phyloP scores from a whole-genome alignment of 2,113 vertebrate species.

The Smithornis capensis region DNA sequence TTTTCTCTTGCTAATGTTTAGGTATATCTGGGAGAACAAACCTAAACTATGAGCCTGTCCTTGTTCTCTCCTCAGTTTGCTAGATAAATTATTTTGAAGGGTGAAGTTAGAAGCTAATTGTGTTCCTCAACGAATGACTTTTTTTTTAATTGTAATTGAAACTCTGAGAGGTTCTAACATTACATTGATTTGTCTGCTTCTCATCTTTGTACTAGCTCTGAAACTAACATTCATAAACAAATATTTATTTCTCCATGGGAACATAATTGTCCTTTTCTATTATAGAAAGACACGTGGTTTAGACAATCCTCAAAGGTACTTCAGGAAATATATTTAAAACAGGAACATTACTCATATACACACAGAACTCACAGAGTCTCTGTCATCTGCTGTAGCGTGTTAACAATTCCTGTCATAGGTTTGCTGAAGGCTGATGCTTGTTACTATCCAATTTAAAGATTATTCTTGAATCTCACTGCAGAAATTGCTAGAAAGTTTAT shows the following conservation, averaged over 20 bases:
- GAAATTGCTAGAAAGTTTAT: background rate
- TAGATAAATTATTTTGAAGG: background rate
- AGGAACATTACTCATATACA: background rate
- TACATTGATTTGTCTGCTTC: background rate
- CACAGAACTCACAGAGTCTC: background rate
- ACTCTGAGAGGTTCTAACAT: background rate
- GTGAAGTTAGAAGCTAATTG: background rate
- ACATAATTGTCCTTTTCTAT: background rate
- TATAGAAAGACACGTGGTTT: background rate
- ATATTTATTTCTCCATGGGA: background rate
- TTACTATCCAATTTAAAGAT: background rate
- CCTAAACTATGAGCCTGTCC: background rate
- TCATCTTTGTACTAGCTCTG: background rate
- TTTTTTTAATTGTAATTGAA: background rate
- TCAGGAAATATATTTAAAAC: background rate
- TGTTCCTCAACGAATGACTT: background rate
- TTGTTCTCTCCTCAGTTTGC: background rate
- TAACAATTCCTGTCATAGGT: background rate
- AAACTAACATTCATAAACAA: background rate
- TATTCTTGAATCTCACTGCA: background rate
- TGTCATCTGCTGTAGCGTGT: background rate
- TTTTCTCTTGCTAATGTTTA: background rate
- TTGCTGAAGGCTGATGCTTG: rapidly evolving
- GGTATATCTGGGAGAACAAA: background rate
- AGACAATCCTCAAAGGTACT: background rate